Conservation (phyloP, 2,888 invertebrate genomes). For the Gryllus longicercus region DNA sequence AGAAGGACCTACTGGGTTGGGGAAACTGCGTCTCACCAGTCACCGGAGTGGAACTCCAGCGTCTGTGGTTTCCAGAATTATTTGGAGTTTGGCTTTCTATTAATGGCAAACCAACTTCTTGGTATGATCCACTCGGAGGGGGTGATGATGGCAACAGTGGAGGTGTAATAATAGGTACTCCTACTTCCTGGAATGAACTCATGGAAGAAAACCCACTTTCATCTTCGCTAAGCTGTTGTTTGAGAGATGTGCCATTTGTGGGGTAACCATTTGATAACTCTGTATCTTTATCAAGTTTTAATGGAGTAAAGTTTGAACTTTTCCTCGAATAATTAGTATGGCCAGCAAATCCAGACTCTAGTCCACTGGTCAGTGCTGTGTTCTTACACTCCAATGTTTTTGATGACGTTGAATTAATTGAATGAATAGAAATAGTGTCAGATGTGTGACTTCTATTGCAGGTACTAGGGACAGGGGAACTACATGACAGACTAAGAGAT, state of each 20-base stretch:
- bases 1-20: conserved; percentile 21
- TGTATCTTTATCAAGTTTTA: no score
- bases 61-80: conserved; percentile 29
- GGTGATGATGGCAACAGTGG: conserved; percentile 19
- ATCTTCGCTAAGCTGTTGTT: conserved; percentile 55
- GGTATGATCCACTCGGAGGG: conserved; percentile 20
- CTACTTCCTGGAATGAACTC: conserved; percentile 79
- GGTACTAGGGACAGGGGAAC: conserved; percentile 25
- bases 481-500: conserved; percentile 19
- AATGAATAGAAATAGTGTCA: conserved; percentile 24
- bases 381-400: not conserved
- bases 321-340: not conserved
- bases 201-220: conserved; percentile 84
- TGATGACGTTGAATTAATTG: conserved; percentile 8
- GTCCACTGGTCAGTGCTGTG: conserved; percentile 30
- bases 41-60: conserved; percentile 34
- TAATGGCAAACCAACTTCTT: conserved; percentile 31
- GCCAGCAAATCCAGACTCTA: conserved; percentile 32
- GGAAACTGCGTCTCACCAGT: conserved; percentile 23
- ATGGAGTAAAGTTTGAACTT: not conserved
- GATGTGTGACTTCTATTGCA: conserved; percentile 23
- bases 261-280: not conserved
- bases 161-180: conserved; percentile 53
- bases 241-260: not conserved
- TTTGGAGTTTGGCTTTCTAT: conserved; percentile 19